Evolutionary conservation across 2,113 vertebrate species (phyloP).

Genomic region (Sorex araneus): DNA sequence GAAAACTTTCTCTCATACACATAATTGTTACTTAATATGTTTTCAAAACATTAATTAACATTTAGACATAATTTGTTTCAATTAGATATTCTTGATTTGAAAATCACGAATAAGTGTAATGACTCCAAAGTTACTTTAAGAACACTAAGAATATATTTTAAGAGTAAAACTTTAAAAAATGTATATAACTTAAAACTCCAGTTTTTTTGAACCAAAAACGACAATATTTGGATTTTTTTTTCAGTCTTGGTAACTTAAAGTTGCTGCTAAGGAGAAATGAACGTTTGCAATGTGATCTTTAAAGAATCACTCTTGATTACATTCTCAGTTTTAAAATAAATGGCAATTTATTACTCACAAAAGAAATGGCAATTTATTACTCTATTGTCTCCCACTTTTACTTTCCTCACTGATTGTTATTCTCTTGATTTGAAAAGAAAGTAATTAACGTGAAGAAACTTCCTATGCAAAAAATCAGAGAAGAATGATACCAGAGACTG

Average conservation of each 20-base stretch:
- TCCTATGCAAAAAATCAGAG: slow-evolving; percentile 36
- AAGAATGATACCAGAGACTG: not conserved
- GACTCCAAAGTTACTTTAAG: not conserved
- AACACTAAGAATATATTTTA: not conserved
- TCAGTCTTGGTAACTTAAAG: slow-evolving; percentile 10
- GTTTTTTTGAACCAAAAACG: too few relatives aligned
- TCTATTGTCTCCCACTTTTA: not conserved
- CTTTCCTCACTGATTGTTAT: slow-evolving; percentile 10
- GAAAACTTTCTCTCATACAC: not conserved
- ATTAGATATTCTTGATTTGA: slow-evolving; percentile 1
- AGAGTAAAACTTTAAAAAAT: too few relatives aligned
- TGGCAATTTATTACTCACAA: not conserved
- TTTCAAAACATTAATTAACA: not conserved
- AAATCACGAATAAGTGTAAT: not conserved
- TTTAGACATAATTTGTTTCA: not conserved
- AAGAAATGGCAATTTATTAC: not conserved
- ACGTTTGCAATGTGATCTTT: not conserved
- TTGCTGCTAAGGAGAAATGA: not conserved
- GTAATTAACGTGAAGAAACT: not conserved
- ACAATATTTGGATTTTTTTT: not conserved
- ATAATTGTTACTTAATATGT: not conserved
- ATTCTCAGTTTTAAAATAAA: not conserved
- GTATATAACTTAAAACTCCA: too few relatives aligned
- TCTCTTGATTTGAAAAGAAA: not conserved
- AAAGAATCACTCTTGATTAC: too few relatives aligned